phyloP scores from a whole-genome alignment of 2,888 invertebrate species.

The Microchrysa polita region DNA sequence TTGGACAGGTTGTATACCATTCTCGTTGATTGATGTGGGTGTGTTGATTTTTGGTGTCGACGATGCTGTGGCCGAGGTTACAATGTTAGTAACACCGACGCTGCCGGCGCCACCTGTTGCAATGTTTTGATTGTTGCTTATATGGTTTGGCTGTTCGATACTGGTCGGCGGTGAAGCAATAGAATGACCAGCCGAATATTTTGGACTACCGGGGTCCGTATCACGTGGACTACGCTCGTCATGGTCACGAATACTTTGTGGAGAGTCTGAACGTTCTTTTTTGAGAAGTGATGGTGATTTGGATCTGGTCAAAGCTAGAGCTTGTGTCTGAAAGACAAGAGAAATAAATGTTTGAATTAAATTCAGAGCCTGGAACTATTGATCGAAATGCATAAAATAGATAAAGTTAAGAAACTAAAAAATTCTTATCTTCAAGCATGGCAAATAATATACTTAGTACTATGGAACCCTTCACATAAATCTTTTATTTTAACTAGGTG shows the following conservation, averaged over 20 bases:
- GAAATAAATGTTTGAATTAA: not conserved
- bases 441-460: not conserved
- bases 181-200: constrained; percentile 19
- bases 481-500: constrained; percentile 28
- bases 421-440: not conserved
- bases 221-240: constrained; percentile 46
- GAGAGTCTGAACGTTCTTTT: constrained; percentile 62
- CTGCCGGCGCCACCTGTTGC: constrained; percentile 41
- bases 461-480: not conserved
- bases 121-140: constrained; percentile 42
- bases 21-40: constrained; percentile 55
- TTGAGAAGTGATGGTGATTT: constrained; percentile 64
- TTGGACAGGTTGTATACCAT: constrained; percentile 45
- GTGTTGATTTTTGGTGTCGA: constrained; percentile 58
- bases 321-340: constrained; percentile 69
- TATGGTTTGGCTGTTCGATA: constrained; percentile 20
- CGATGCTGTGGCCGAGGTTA: constrained; percentile 6
- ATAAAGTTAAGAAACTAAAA: not conserved
- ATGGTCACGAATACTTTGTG: constrained; percentile 53
- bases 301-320: constrained; percentile 72
- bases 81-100: not conserved
- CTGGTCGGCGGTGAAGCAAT: constrained; percentile 41
- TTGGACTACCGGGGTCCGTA: constrained; percentile 39
- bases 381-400: too few species aligned
- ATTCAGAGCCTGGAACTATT: too few species aligned